These are phyloP conservation scores for Biston betularia DNA, from an alignment of 2,888 invertebrate genomes.

Conservation along the genomic window DNA sequence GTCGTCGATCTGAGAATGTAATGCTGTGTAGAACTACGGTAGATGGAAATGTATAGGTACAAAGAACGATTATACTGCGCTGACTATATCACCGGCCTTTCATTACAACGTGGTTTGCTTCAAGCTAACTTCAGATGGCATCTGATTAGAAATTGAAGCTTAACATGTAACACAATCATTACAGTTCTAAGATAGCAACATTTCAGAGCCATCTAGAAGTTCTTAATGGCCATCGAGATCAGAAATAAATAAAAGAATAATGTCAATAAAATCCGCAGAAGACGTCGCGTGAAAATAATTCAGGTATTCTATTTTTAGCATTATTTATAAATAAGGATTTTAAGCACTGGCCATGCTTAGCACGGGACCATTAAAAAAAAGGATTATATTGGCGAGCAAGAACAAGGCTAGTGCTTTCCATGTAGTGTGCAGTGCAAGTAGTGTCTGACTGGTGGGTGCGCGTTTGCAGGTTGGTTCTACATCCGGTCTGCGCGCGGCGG, in stretches of 20 bases:
- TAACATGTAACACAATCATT: background rate
- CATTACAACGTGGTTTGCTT: constrained; percentile 5
- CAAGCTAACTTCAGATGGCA: too few relatives aligned
- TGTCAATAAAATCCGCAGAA: constrained; percentile 19
- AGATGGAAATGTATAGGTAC: constrained; percentile 81
- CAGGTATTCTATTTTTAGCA: constrained; percentile 23
- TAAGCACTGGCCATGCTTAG: background rate
- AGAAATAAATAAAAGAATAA: constrained; percentile 51
- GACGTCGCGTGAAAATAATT: constrained; percentile 9
- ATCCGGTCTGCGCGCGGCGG: constrained; percentile 82
- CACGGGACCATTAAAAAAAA: constrained; percentile 1
- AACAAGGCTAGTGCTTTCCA: constrained; percentile 16
- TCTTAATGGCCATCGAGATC: constrained; percentile 66
- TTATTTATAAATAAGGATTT: background rate
- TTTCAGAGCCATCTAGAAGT: constrained; percentile 69
- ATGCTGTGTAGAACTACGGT: constrained; percentile 76
- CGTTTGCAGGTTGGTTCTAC: constrained; percentile 82
- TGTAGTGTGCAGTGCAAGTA: constrained; percentile 16
- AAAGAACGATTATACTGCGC: constrained; percentile 84
- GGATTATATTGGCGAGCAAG: background rate
- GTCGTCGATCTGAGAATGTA: constrained; percentile 73
- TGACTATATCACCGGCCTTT: constrained; percentile 64
- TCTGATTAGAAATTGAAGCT: constrained; percentile 6
- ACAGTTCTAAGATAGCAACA: constrained; percentile 33
- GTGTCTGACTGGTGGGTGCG: constrained; percentile 47